Percentiles rank a stretch among this genome's conserved stretches.
These are phyloP conservation scores for Octonoba sinensis DNA, from an alignment of 2,888 invertebrate species.

Conservation along the genomic window DNA sequence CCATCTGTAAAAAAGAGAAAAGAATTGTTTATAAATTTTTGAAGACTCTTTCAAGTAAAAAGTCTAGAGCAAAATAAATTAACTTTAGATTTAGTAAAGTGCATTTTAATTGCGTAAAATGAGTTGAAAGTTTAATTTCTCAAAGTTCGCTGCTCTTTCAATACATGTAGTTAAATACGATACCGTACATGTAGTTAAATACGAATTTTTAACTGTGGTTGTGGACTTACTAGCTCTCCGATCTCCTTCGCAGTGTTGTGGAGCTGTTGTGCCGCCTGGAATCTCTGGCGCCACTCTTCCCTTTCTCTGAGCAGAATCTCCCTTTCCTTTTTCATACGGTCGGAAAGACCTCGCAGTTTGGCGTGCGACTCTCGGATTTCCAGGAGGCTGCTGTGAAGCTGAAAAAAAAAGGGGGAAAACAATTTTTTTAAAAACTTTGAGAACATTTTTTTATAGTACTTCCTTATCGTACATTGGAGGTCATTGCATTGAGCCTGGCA, in stretches of 20 bases:
- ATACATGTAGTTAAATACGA: too few species aligned
- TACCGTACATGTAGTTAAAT: too few species aligned
- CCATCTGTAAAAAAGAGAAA: constrained; percentile 23
- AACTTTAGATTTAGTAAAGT: not conserved
- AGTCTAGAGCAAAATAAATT: not conserved
- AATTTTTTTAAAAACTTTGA: too few species aligned
- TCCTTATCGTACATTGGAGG: too few species aligned
- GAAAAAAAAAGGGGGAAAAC: constrained; percentile 25
- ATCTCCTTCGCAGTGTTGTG: constrained; percentile 58
- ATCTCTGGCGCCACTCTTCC: constrained; percentile 65
- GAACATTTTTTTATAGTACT: too few species aligned
- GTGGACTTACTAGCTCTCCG: constrained; percentile 40
- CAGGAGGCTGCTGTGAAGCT: constrained; percentile 87
- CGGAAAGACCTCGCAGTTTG: constrained; percentile 89
- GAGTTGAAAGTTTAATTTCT: not conserved
- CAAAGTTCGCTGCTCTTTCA: too few species aligned
- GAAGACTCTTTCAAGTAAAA: not conserved
- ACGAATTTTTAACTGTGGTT: too few species aligned
- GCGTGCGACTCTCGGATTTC: constrained; percentile 93
- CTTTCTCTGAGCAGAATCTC: constrained; percentile 80
- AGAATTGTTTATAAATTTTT: not conserved
- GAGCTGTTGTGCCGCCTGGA: constrained; percentile 57
- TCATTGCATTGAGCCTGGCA: too few species aligned
- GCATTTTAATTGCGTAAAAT: not conserved
- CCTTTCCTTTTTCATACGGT: constrained; percentile 88